phyloP scores from a whole-genome alignment of 2,113 vertebrate genomes.

The Chaetodon trifascialis region DNA sequence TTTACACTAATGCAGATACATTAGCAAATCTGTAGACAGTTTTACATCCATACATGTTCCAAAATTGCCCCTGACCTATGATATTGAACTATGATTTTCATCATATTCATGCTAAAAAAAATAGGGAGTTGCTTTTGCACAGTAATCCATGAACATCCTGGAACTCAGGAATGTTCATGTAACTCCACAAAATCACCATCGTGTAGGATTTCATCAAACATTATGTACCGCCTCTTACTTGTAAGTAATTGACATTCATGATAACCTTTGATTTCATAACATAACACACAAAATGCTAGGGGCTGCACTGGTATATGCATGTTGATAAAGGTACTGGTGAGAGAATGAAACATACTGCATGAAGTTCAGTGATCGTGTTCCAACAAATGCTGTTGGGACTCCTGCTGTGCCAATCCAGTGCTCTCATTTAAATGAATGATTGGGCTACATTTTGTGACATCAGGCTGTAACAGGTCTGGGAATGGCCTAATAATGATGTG shows the following conservation, averaged over 20 bases:
- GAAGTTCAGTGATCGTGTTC: too few relatives aligned
- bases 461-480: neutral
- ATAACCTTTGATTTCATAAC: neutral
- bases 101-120: too few relatives aligned
- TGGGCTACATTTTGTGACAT: neutral
- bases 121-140: neutral
- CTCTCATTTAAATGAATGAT: slow-evolving; percentile 15
- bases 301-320: too few relatives aligned
- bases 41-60: neutral
- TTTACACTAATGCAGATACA: slow-evolving; percentile 32
- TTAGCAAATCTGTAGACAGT: slow-evolving; percentile 14
- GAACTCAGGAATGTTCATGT: too few relatives aligned
- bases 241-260: neutral
- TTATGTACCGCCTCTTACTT: too few relatives aligned
- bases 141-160: neutral
- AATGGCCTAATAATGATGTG: neutral
- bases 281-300: neutral
- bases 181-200: neutral
- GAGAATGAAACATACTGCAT: too few relatives aligned
- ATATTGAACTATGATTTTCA: too few relatives aligned
- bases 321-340: too few relatives aligned
- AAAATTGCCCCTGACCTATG: neutral
- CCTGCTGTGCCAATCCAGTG: neutral
- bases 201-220: neutral
- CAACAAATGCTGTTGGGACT: neutral